A percentile compares a stretch with the other conserved stretches of the same genome.
Evolutionary conservation across 2,797 vertebrate genomes (phyloP).

Genomic region (Artibeus lituratus): DNA sequence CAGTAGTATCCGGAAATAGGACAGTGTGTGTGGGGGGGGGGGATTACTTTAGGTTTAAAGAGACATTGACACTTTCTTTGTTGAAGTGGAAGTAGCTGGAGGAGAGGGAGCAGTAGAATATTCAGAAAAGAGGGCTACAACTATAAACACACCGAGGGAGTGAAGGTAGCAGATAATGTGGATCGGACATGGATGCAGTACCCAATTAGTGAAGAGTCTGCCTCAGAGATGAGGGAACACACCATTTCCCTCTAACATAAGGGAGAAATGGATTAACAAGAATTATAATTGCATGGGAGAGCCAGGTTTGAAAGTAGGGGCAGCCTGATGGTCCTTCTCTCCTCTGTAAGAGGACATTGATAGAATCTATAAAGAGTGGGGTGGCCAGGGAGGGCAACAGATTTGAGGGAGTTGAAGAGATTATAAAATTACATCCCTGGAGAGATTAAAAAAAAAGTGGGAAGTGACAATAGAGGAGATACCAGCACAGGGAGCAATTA

Average conservation of each 20-base stretch:
- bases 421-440: background rate
- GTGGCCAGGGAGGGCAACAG: background rate
- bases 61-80: background rate
- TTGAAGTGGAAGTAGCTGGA: background rate
- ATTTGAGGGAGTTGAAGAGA: background rate
- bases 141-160: background rate
- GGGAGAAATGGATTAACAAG: background rate
- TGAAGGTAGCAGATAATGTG: background rate
- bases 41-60: background rate
- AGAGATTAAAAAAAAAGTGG: no score
- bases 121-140: background rate
- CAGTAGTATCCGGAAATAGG: background rate
- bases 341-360: background rate
- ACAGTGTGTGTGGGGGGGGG: accelerated
- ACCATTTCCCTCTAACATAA: background rate
- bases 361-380: background rate
- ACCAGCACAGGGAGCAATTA: accelerated
- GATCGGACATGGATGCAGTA: background rate
- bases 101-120: background rate
- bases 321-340: background rate
- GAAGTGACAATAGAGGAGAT: background rate
- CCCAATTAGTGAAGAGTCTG: background rate
- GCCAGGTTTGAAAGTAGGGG: background rate
- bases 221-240: background rate
- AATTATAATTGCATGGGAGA: background rate